A percentile compares a stretch with the other conserved stretches of the same genome.
phyloP scores from a whole-genome alignment of 2,888 invertebrate species.

The Oscheius sp. region DNA sequence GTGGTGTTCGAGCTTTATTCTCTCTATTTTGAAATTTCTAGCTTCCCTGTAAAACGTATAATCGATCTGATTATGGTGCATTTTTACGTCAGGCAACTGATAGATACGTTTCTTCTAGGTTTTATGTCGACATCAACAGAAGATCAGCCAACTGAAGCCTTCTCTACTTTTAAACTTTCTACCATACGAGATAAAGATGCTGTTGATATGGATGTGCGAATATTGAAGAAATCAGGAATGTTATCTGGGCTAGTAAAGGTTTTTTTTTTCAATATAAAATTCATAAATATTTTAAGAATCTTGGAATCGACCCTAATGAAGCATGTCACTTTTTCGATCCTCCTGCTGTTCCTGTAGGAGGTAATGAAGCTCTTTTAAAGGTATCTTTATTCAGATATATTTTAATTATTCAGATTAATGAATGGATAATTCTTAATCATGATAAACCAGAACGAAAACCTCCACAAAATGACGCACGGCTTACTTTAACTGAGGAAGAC shows the following conservation, averaged over 20 bases:
- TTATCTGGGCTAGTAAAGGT: not conserved
- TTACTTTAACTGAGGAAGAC: not conserved
- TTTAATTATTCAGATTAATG: not conserved
- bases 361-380: not conserved
- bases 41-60: no score
- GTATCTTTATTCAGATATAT: not conserved
- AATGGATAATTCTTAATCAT: constrained; percentile 2
- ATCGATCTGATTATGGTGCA: no score
- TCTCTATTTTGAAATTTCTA: no score
- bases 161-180: no score
- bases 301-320: not conserved
- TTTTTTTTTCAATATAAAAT: not conserved
- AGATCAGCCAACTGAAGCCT: no score
- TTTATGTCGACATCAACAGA: no score
- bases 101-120: no score
- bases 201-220: not conserved
- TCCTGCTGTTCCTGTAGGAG: not conserved
- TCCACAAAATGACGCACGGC: not conserved
- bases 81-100: no score
- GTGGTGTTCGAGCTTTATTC: no score
- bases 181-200: not conserved
- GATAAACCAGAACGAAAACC: not conserved
- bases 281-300: not conserved
- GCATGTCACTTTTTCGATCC: no score
- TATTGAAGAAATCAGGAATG: not conserved